Evolutionary conservation across 2,113 vertebrate genomes (phyloP).

Genomic region (Salvelinus fontinalis): DNA sequence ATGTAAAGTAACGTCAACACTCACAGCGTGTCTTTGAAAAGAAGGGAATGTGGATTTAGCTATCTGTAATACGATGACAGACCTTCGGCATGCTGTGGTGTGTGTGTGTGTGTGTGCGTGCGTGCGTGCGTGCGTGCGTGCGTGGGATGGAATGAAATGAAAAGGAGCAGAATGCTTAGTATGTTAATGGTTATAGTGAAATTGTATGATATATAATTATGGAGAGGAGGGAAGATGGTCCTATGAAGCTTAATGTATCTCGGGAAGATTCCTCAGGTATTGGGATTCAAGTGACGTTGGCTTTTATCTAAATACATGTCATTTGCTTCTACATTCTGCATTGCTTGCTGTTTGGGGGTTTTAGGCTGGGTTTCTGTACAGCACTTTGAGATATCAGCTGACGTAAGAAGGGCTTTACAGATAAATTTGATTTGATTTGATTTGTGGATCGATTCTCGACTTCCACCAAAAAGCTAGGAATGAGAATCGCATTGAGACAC

Average conservation of each 20-base stretch:
- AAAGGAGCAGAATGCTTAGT: not conserved
- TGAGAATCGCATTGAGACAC: not conserved
- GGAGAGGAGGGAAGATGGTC: no score
- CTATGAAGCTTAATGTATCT: no score
- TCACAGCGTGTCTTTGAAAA: constrained; percentile 4
- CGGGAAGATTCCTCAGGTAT: no score
- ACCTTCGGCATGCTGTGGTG: not conserved
- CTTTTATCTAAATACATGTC: not conserved
- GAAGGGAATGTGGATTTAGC: not conserved
- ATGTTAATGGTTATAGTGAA: no score
- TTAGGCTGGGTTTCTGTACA: no score
- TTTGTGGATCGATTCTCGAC: not conserved
- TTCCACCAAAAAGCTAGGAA: not conserved
- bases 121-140: no score
- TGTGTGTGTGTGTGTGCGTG: not conserved
- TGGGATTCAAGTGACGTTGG: no score
- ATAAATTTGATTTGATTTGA: no score
- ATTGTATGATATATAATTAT: no score
- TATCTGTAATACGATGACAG: not conserved
- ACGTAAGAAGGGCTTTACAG: no score
- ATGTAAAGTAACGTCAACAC: constrained; percentile 9
- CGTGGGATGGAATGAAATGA: not conserved
- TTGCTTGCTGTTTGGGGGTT: no score
- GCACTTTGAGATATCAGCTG: no score
- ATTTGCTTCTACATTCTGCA: not conserved